These are phyloP conservation scores for human DNA, from an alignment of 2,113 vertebrate species.

Conservation along the genomic window DNA sequence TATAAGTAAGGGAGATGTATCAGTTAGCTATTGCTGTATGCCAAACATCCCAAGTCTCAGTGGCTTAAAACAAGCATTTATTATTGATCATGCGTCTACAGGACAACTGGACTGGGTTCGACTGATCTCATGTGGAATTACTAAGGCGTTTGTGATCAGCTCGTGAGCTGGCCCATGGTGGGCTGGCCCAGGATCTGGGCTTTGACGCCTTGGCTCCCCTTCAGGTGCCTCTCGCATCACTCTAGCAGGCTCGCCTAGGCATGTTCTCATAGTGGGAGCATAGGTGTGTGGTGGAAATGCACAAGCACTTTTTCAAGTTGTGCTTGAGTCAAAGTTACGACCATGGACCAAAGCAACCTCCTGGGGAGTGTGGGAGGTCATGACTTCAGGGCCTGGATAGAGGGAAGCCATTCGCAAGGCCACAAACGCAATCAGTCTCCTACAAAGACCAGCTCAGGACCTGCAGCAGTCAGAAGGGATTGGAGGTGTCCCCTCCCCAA, in stretches of 20 bases:
- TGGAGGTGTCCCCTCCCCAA: accelerated
- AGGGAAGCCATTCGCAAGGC: background rate
- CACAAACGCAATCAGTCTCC: background rate
- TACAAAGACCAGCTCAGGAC: background rate
- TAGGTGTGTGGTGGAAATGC: background rate
- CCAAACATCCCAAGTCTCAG: background rate
- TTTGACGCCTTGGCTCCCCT: background rate
- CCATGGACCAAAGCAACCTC: background rate
- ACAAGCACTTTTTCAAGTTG: background rate
- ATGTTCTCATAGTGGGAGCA: background rate
- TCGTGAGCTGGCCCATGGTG: background rate
- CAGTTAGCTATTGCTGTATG: background rate
- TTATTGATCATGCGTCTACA: background rate
- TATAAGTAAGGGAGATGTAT: background rate
- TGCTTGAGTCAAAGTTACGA: background rate
- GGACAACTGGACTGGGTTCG: background rate
- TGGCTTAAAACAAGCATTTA: background rate
- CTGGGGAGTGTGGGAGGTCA: background rate
- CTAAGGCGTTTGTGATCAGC: background rate
- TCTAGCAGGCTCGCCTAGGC: background rate
- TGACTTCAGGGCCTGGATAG: background rate
- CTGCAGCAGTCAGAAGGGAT: background rate
- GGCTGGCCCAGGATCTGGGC: background rate
- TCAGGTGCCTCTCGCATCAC: background rate
- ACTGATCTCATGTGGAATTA: background rate